These are phyloP conservation scores for Meleagris gallopavo DNA, from an alignment of 2,113 vertebrate genomes.

Conservation along the genomic window DNA sequence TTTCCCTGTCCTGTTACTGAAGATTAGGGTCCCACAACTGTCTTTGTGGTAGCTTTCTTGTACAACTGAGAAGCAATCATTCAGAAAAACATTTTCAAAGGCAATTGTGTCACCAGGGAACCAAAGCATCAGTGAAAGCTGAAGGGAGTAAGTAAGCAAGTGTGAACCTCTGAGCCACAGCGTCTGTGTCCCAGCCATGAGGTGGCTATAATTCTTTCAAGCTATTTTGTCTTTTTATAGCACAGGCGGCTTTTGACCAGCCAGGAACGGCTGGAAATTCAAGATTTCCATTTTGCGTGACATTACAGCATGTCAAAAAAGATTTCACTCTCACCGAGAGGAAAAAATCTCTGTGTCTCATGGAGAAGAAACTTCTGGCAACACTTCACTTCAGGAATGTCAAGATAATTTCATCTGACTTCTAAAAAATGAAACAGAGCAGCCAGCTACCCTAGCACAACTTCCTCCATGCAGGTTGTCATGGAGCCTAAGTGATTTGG, in stretches of 20 bases:
- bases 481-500: constrained; percentile 5
- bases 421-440: constrained; percentile 59
- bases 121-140: background rate
- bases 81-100: background rate
- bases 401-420: constrained; percentile 69
- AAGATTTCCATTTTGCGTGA: constrained; percentile 39
- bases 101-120: background rate
- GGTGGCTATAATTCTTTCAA: constrained; percentile 25
- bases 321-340: constrained; percentile 15
- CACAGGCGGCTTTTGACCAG: background rate
- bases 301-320: constrained; percentile 3
- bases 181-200: background rate
- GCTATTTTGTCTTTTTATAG: constrained; percentile 34
- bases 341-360: constrained; percentile 51
- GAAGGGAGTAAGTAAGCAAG: background rate
- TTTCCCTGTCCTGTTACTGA: background rate
- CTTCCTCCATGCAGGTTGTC: constrained; percentile 47
- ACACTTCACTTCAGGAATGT: constrained; percentile 45
- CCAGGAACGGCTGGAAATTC: constrained; percentile 25
- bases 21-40: background rate
- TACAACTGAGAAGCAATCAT: background rate
- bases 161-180: background rate
- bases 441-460: constrained; percentile 45
- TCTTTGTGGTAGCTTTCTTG: background rate
- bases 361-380: constrained; percentile 51